Conservation (phyloP, 2,888 invertebrate genomes). For the Hofmannophila pseudospretella region DNA sequence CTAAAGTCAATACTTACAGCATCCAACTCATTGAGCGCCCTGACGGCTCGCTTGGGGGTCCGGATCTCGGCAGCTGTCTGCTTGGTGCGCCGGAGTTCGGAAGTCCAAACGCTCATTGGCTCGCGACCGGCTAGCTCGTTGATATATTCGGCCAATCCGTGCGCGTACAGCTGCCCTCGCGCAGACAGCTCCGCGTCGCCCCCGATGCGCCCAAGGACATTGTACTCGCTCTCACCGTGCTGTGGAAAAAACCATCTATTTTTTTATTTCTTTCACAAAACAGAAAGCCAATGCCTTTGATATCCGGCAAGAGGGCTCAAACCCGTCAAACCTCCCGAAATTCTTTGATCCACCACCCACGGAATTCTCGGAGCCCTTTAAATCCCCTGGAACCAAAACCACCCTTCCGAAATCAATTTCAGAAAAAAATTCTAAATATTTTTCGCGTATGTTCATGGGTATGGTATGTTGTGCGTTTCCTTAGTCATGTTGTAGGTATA, state of each 20-base stretch:
- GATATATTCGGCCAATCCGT: conserved; percentile 85
- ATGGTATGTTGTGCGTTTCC: too few relatives aligned
- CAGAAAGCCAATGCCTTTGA: too few relatives aligned
- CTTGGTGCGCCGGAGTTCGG: conserved; percentile 91
- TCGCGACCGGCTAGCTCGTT: conserved; percentile 78
- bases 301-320: too few relatives aligned
- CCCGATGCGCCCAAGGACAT: conserved; percentile 92
- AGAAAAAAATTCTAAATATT: too few relatives aligned
- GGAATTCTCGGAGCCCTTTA: too few relatives aligned
- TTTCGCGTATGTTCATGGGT: too few relatives aligned
- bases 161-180: conserved; percentile 87
- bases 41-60: conserved; percentile 89
- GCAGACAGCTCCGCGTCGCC: conserved; percentile 92
- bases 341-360: too few relatives aligned
- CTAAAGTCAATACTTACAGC: conserved; percentile 87
- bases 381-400: too few relatives aligned
- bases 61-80: conserved; percentile 89
- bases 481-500: too few relatives aligned
- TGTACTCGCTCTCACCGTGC: conserved; percentile 97
- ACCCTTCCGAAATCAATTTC: too few relatives aligned
- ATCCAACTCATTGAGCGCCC: conserved; percentile 94
- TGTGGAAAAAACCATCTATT: conserved; percentile 54
- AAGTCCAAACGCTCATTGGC: conserved; percentile 92
- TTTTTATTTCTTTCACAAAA: too few relatives aligned
- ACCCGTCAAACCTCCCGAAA: too few relatives aligned